These are phyloP conservation scores for Torymus aiolomorphi DNA, from an alignment of 2,888 invertebrate genomes.

Conservation along the genomic window DNA sequence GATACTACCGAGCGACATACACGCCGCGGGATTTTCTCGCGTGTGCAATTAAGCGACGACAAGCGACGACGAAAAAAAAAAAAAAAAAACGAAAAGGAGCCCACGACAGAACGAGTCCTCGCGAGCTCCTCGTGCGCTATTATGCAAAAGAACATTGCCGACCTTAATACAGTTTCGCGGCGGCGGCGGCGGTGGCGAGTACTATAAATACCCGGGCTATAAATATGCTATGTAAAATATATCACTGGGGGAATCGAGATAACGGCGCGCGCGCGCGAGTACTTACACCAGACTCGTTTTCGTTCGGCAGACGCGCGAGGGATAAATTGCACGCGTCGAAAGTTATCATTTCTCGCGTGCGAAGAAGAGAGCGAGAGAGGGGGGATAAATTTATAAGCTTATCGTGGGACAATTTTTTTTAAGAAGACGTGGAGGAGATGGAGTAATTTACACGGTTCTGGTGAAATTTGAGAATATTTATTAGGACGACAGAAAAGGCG, in stretches of 20 bases:
- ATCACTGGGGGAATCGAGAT: constrained; percentile 38
- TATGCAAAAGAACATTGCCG: constrained; percentile 43
- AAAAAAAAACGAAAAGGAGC: too few species aligned
- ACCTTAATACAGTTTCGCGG: constrained; percentile 30
- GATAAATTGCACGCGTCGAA: constrained; percentile 18
- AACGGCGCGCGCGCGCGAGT: constrained; percentile 3
- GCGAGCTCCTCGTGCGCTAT: constrained; percentile 23
- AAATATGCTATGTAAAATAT: constrained; percentile 36
- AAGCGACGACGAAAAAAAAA: neutral
- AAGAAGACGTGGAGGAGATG: neutral
- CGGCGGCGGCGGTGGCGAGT: neutral
- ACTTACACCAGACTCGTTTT: neutral
- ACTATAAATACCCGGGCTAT: constrained; percentile 34
- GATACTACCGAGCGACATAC: neutral
- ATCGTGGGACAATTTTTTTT: neutral
- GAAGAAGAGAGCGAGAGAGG: too few species aligned
- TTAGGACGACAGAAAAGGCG: too few species aligned
- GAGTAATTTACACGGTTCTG: neutral
- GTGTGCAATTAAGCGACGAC: constrained; percentile 31
- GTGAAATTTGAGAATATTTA: too few species aligned
- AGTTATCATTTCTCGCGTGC: constrained; percentile 16
- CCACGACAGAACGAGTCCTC: too few species aligned
- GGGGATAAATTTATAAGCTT: constrained; percentile 28
- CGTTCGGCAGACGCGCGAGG: neutral
- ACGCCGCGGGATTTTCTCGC: neutral